Conservation (phyloP, 2,113 vertebrate genomes). For the Erinaceus europaeus region DNA sequence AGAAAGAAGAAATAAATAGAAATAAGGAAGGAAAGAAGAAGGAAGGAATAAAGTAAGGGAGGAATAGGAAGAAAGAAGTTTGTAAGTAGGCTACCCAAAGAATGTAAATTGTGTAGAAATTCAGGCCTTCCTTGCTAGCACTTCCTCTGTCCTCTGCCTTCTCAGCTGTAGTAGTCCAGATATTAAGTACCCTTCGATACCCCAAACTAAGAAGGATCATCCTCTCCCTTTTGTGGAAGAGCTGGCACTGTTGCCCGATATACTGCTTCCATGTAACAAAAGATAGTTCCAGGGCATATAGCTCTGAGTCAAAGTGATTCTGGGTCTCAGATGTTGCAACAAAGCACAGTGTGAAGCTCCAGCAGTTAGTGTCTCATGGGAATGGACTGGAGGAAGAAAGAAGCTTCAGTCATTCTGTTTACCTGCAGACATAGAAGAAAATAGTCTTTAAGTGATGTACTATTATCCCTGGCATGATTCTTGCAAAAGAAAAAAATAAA, state of each 20-base stretch:
- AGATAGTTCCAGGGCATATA: not conserved
- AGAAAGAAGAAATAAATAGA: no score
- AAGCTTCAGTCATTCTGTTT: not conserved
- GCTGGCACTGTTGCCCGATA: not conserved
- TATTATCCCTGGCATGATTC: not conserved
- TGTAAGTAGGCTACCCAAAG: no score
- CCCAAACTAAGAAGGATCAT: not conserved
- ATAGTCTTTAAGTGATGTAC: not conserved
- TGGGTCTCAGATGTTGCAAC: not conserved
- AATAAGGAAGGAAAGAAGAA: no score
- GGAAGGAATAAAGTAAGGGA: no score
- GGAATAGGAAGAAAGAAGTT: no score
- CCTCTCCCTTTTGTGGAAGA: not conserved
- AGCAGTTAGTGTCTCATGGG: not conserved
- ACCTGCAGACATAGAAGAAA: not conserved
- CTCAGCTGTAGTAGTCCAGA: not conserved
- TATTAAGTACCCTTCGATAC: not conserved
- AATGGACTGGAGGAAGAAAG: not conserved
- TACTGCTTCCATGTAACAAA: not conserved
- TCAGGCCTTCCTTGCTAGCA: not conserved
- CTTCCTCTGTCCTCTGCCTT: not conserved
- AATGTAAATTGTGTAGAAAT: not conserved
- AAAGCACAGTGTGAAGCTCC: rapidly evolving
- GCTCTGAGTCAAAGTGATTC: not conserved
- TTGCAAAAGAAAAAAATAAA: not conserved